Conservation (phyloP, 1,140 invertebrate species). For the Callitettix versicolor region DNA sequence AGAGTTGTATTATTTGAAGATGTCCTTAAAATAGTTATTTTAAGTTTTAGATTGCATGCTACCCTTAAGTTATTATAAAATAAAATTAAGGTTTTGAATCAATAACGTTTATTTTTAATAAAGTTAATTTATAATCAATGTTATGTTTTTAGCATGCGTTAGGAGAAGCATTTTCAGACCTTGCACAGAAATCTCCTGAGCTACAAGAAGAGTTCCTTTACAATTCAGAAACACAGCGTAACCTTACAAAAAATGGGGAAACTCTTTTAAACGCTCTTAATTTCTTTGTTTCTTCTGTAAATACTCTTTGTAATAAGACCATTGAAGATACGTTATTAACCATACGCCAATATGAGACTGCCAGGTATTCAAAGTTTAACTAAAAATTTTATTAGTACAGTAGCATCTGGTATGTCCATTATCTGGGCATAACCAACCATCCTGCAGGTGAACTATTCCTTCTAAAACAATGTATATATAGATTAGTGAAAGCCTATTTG, state of each 20-base stretch:
- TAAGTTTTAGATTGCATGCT: too few relatives aligned
- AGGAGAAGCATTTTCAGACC: constrained; percentile 85
- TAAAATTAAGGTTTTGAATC: too few relatives aligned
- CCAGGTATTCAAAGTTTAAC: constrained; percentile 53
- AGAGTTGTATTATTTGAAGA: too few relatives aligned
- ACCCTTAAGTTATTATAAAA: too few relatives aligned
- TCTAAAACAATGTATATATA: too few relatives aligned
- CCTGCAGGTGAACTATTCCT: too few relatives aligned
- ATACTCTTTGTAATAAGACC: constrained; percentile 91
- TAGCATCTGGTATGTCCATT: too few relatives aligned
- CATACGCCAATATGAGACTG: constrained; percentile 83
- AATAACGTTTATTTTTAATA: too few relatives aligned
- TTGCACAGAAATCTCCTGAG: constrained; percentile 89
- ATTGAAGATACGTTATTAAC: constrained; percentile 93
- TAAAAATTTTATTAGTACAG: too few relatives aligned
- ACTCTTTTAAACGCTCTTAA: constrained; percentile 81
- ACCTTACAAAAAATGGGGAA: constrained; percentile 89
- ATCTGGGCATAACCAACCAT: too few relatives aligned
- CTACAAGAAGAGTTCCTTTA: constrained; percentile 90
- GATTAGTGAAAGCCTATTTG: too few relatives aligned
- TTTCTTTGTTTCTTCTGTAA: constrained; percentile 91
- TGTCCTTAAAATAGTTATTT: too few relatives aligned
- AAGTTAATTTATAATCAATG: background rate
- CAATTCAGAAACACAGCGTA: constrained; percentile 90
- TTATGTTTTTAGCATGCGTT: constrained; percentile 50